Evolutionary conservation across 2,888 invertebrate genomes (phyloP).

Genomic region (Athrips mouffetella): DNA sequence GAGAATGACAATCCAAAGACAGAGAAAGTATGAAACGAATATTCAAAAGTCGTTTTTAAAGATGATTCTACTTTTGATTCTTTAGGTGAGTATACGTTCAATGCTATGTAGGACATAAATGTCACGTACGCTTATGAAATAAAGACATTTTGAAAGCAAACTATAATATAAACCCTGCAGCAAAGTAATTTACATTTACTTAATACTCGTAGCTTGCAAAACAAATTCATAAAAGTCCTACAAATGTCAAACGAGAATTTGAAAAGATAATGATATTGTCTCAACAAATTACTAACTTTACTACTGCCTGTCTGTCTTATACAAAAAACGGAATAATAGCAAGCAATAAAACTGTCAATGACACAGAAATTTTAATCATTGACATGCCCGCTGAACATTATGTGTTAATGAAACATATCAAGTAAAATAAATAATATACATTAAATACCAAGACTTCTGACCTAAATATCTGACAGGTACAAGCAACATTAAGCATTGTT

Average conservation of each 20-base stretch:
- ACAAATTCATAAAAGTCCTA: not conserved
- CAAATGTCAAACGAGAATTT: conserved; percentile 1
- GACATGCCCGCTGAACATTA: conserved; percentile 18
- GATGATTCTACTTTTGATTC: too few species aligned
- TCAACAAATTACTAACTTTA: not conserved
- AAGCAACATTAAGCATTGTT: conserved; percentile 30
- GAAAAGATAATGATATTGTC: not conserved
- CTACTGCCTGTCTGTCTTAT: not conserved
- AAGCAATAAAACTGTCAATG: conserved; percentile 8
- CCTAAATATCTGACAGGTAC: conserved; percentile 38
- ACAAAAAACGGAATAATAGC: not conserved
- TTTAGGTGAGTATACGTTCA: too few species aligned
- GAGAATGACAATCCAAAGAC: conserved; percentile 55
- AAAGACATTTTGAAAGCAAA: too few species aligned
- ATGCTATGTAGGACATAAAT: too few species aligned
- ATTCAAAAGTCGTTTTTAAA: too few species aligned
- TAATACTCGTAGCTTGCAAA: not conserved
- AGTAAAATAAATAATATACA: conserved; percentile 11
- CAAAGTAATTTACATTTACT: not conserved
- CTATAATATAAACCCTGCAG: too few species aligned
- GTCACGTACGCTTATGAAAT: too few species aligned
- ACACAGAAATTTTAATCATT: conserved; percentile 9
- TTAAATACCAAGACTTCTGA: conserved; percentile 25
- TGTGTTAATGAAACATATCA: conserved; percentile 23
- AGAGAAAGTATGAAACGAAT: conserved; percentile 9